A percentile compares a stretch with the other conserved stretches of the same genome.
phyloP scores from a whole-genome alignment of 1,140 invertebrate species.

The Rhagoletis zephyria region DNA sequence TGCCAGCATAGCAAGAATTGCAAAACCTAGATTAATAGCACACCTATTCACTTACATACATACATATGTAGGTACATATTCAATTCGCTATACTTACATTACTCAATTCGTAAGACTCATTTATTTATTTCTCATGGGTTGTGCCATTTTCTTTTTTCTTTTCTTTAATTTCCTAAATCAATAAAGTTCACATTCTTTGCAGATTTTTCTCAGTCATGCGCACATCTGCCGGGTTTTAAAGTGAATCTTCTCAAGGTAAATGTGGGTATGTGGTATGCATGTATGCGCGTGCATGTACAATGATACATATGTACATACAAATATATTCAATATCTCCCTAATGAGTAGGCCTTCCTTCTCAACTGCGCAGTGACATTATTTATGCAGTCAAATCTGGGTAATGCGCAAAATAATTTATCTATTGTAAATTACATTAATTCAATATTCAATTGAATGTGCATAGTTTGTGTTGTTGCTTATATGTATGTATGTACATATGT shows the following conservation, averaged over 20 bases:
- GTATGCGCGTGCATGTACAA: not conserved
- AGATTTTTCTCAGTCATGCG: conserved; percentile 29
- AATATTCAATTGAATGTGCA: not conserved
- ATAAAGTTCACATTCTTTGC: conserved; percentile 28
- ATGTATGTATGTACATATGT: not conserved
- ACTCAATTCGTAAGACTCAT: not conserved
- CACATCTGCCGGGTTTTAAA: conserved; percentile 24
- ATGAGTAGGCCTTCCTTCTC: not conserved
- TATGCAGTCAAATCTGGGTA: conserved; percentile 31
- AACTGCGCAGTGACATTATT: conserved; percentile 47
- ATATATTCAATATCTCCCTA: not conserved
- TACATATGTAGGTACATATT: not conserved
- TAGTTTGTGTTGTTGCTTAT: not conserved
- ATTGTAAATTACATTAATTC: conserved; percentile 6
- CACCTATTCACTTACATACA: not conserved
- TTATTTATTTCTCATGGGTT: conserved; percentile 46
- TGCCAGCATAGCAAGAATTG: not conserved
- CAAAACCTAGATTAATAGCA: not conserved
- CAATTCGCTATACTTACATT: not conserved
- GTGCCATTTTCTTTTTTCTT: not conserved
- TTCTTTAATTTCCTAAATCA: conserved; percentile 35
- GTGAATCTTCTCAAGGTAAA: not conserved
- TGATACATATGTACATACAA: no score
- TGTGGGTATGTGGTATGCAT: not conserved
- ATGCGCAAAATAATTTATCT: conserved; percentile 31